Percentiles rank a stretch among this genome's conserved stretches.
Evolutionary conservation across 2,888 invertebrate genomes (phyloP).

Genomic region (Resseliella maxima): DNA sequence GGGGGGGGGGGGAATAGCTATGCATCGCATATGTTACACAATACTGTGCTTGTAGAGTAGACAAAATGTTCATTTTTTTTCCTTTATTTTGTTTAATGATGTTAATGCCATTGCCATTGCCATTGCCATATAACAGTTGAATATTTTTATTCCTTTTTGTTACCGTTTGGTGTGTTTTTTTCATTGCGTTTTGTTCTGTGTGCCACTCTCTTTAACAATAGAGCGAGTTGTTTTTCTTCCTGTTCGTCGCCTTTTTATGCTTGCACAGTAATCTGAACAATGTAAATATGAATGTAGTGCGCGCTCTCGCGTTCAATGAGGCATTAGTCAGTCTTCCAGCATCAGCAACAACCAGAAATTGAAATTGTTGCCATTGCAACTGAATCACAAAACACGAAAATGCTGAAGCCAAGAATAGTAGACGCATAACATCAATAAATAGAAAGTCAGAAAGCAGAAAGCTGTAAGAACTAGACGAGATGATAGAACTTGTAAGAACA

Average conservation of each 20-base stretch:
- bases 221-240: not conserved
- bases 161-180: not conserved
- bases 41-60: too few relatives aligned
- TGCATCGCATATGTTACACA: too few relatives aligned
- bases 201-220: not conserved
- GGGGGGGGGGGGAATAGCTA: too few relatives aligned
- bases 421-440: not conserved
- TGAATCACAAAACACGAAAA: conserved; percentile 24
- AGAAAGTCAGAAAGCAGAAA: not conserved
- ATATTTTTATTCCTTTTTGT: not conserved
- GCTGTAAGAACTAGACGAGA: not conserved
- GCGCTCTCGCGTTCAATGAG: not conserved
- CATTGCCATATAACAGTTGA: not conserved
- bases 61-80: too few relatives aligned
- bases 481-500: not conserved
- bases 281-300: not conserved
- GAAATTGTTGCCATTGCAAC: not conserved
- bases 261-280: not conserved
- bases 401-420: not conserved
- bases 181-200: not conserved
- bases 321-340: not conserved
- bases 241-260: not conserved
- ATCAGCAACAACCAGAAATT: not conserved
- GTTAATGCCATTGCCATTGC: not conserved
- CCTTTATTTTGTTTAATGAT: not conserved